A percentile compares a stretch with the other conserved stretches of the same genome.
phyloP scores from a whole-genome alignment of 2,888 invertebrate species.

The Melanchra persicariae region DNA sequence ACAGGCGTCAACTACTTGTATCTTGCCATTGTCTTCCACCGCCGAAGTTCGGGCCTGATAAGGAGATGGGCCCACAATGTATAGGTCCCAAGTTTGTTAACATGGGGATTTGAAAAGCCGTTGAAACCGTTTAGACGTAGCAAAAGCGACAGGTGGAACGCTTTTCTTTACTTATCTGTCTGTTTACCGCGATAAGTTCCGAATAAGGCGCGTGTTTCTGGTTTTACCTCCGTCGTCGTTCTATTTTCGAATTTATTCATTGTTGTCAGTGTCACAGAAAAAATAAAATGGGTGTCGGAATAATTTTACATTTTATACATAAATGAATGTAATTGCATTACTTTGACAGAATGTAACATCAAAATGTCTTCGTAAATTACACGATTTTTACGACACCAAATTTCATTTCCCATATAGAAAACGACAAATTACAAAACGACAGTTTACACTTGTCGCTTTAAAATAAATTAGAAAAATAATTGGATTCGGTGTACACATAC shows the following conservation, averaged over 20 bases:
- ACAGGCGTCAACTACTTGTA: slow-evolving; percentile 74
- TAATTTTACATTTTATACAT: slow-evolving; percentile 26
- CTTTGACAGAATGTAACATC: slow-evolving; percentile 46
- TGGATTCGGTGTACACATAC: slow-evolving; percentile 56
- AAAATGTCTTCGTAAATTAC: slow-evolving; percentile 52
- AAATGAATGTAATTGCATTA: slow-evolving; percentile 39
- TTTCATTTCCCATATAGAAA: slow-evolving; percentile 48
- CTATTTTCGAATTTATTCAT: slow-evolving; percentile 44
- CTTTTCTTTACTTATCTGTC: slow-evolving; percentile 71
- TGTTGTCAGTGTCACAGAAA: slow-evolving; percentile 20
- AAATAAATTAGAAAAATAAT: slow-evolving; percentile 70
- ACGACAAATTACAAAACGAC: slow-evolving; percentile 53
- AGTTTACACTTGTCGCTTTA: slow-evolving; percentile 63
- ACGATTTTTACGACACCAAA: slow-evolving; percentile 52
- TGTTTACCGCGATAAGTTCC: slow-evolving; percentile 38
- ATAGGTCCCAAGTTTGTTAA: slow-evolving; percentile 82
- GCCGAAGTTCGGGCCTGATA: slow-evolving; percentile 83
- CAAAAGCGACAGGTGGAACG: slow-evolving; percentile 69
- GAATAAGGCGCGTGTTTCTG: slow-evolving; percentile 43
- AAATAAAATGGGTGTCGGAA: slow-evolving; percentile 19
- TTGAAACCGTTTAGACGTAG: slow-evolving; percentile 66
- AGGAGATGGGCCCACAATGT: slow-evolving; percentile 77
- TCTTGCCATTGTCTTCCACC: slow-evolving; percentile 80
- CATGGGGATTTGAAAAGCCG: slow-evolving; percentile 82
- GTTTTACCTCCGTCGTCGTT: slow-evolving; percentile 33